phyloP scores from a whole-genome alignment of 1,140 invertebrate genomes.

The Brachionus koreanus region DNA sequence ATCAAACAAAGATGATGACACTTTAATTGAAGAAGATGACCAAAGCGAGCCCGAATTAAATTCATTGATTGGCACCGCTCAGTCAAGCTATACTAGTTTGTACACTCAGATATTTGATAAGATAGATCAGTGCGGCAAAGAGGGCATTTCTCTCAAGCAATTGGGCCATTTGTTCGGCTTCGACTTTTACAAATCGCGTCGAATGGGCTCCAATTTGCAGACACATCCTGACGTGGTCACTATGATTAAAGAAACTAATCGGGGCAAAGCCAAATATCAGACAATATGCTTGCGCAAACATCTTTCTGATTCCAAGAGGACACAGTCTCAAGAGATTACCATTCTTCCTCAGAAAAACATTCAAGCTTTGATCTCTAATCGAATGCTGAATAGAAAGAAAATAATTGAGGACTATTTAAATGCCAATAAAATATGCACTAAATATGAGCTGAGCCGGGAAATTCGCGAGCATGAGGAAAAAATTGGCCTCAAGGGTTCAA shows the following conservation, averaged over 20 bases:
- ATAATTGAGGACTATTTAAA: constrained; percentile 12
- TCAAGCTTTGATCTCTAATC: constrained; percentile 30
- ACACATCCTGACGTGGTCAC: constrained; percentile 31
- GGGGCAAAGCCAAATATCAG: constrained; percentile 43
- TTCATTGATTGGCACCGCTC: background rate
- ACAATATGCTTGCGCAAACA: constrained; percentile 18
- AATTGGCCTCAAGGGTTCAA: background rate
- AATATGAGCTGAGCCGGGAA: background rate
- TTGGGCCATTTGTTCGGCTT: constrained; percentile 25
- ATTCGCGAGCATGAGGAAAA: constrained; percentile 7
- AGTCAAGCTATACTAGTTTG: background rate
- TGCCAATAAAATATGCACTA: constrained; percentile 28
- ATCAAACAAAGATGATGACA: background rate
- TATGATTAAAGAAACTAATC: constrained; percentile 39
- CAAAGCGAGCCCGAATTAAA: background rate
- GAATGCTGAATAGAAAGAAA: constrained; percentile 14
- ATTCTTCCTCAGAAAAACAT: background rate
- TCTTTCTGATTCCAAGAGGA: background rate
- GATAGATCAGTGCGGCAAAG: constrained; percentile 22
- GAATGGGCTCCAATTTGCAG: constrained; percentile 1
- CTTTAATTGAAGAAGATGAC: constrained; percentile 4
- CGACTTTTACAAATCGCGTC: constrained; percentile 39
- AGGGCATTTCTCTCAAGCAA: constrained; percentile 38
- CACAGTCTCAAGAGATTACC: background rate
- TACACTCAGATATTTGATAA: constrained; percentile 39